Evolutionary conservation across 2,888 invertebrate genomes (phyloP), one percentile per base, ranked within the genome.

Genomic region (Theodoxus fluviatilis): DNA sequence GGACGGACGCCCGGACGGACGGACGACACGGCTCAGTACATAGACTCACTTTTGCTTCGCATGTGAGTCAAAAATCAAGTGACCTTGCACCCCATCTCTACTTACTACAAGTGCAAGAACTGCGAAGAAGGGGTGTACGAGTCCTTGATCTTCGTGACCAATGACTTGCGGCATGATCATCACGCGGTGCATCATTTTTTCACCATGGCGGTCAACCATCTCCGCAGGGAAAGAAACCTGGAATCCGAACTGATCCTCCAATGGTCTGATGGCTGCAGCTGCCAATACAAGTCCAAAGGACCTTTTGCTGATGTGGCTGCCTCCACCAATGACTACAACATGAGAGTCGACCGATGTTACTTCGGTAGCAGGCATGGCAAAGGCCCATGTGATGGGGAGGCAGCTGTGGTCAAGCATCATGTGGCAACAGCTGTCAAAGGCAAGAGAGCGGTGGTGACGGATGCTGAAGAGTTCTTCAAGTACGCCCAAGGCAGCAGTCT

Each of bases 321-420:
- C 12, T 18, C 22, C 6, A 15, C 18, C 4, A 1, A 18, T 2
- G 68, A 68, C 40, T 33, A 43, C 22, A 43, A n/a, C 15, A n/a
- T 35, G 3, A 2, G 18, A 18, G 38, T 35, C 22, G 2, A 52
- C 15, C 1, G 52, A 3, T n/a, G n/a, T 25, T 67, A 33, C n/a
- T 67, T 67, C 55, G 52, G 67, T 1, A 52, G 52, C 1, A n/a
- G 3, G 1, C 67, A 67, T 31, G 52, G 67, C 2, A 67, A 67
- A 25, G 52, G 67, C 0, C 67, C 52, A 22, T 67, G 33, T 1
- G 67, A 49, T 49, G 66, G 49, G 1, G 66, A 66, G 22, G 28
- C 28, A 9, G 66, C 66, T 7, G 49, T 64, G 1, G n/a, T 64
- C 2, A 52, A 37, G 37, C 4, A 9, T 25, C 28, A 35, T 22